These are phyloP conservation scores for Rhinophrynus dorsalis DNA, from an alignment of 2,797 vertebrate species.

Conservation along the genomic window DNA sequence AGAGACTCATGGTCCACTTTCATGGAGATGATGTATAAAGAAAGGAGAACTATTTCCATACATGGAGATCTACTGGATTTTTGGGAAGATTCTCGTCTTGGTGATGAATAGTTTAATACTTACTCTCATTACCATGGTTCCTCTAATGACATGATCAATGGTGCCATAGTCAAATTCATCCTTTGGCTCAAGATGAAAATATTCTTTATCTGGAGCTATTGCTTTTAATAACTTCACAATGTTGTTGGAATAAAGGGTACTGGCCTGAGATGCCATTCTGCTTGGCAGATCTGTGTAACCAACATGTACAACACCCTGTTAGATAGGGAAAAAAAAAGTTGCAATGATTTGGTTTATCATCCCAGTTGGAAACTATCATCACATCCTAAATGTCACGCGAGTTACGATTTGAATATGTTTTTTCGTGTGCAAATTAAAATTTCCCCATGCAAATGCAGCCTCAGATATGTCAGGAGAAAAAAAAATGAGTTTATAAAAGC, in stretches of 20 bases:
- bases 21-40: no score
- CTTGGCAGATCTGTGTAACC: slow-evolving; percentile 81
- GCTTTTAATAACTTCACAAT: slow-evolving; percentile 85
- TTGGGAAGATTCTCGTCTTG: not conserved
- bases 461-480: slow-evolving; percentile 15
- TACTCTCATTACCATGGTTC: slow-evolving; percentile 76
- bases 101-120: slow-evolving; percentile 22
- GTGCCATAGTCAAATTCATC: slow-evolving; percentile 76
- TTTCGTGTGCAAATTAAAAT: slow-evolving; percentile 7
- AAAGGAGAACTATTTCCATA: not conserved
- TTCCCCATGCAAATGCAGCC: not conserved
- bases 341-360: not conserved
- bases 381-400: not conserved
- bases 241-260: slow-evolving; percentile 82
- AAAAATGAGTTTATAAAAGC: slow-evolving; percentile 11
- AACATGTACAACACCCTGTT: slow-evolving; percentile 80
- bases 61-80: not conserved
- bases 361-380: not conserved
- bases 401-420: not conserved
- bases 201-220: slow-evolving; percentile 79
- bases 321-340: slow-evolving; percentile 53
- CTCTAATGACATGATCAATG: slow-evolving; percentile 73
- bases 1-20: no score
- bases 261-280: slow-evolving; percentile 79
- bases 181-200: slow-evolving; percentile 77